These are phyloP conservation scores for Callocephalon fimbriatum DNA, from an alignment of 2,113 vertebrate species.

Conservation along the genomic window DNA sequence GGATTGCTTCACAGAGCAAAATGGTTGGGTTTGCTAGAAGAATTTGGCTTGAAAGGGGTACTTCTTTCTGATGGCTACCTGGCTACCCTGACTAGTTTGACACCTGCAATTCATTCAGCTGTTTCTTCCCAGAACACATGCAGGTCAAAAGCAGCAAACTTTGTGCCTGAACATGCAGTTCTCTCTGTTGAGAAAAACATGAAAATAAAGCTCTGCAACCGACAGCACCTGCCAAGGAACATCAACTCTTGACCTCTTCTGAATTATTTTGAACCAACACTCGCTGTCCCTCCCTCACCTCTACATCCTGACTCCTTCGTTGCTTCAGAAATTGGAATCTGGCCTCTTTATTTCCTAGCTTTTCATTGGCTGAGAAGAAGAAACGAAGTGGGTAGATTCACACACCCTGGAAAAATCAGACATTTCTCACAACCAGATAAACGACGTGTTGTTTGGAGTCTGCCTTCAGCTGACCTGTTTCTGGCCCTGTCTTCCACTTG, in stretches of 20 bases:
- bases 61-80: neutral
- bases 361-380: neutral
- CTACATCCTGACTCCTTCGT: neutral
- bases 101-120: neutral
- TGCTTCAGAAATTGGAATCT: neutral
- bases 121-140: neutral
- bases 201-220: neutral
- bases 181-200: neutral
- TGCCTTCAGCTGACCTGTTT: neutral
- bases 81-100: neutral
- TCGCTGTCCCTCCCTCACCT: neutral
- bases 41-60: neutral
- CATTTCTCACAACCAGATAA: neutral
- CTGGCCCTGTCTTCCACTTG: neutral
- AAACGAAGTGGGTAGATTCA: neutral
- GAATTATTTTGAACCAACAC: neutral
- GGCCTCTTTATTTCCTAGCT: neutral
- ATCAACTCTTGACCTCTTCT: neutral
- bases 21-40: neutral
- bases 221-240: constrained; percentile 18
- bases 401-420: neutral
- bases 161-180: neutral
- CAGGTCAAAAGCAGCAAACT: neutral
- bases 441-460: accelerated
- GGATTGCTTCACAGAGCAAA: constrained; percentile 7